Evolutionary conservation across 2,797 vertebrate species (phyloP), one percentile per base, ranked within the genome.

Genomic region (Phoebastria nigripes): DNA sequence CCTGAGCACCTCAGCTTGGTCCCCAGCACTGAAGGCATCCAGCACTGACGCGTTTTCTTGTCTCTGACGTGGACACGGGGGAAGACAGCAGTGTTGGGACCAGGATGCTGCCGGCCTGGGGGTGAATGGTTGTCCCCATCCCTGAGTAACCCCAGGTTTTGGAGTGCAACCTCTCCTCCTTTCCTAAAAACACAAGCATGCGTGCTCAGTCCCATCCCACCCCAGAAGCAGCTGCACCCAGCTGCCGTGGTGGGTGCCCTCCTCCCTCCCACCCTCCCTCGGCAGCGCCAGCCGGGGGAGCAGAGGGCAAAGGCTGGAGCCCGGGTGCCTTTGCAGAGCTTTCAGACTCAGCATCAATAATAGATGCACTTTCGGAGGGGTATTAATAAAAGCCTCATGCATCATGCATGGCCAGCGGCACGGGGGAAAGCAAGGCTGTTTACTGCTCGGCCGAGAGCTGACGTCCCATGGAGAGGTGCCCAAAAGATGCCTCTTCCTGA

Each of bases 281-380:
- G 2, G 51, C 71, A 55, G 46, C 0, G 0, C 61, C 1, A 18
- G 15, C 42, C 0, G 0, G 4, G 24, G 31, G 5, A 41, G 52
- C 65, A 46, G 83, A 76, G 73, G 56, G 25, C 1, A 18, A 37
- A 44, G 49, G 78, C 74, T 76, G 19, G 22, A 72, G 41, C 42
- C 22, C 1, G 1, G 18, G 17, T 33, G 71, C 49, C 55, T 22
- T 39, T 5, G 9, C 82, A 58, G 84, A 63, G 63, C 89, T 80
- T 37, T 54, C 81, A 69, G 87, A 11, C 69, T 12, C 41, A 1
- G 61, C 78, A 76, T 93, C 90, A 85, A 71, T 74, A 51, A 85
- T 54, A 8, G 71, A 89, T 41, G 81, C 12, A 1, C 22, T 83
- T 88, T 61, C 15, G 7, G 63, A 59, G 52, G 73, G 76, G 41